These are phyloP conservation scores for Hyperoplus lanceolatus DNA, from an alignment of 2,797 vertebrate genomes.

Conservation along the genomic window DNA sequence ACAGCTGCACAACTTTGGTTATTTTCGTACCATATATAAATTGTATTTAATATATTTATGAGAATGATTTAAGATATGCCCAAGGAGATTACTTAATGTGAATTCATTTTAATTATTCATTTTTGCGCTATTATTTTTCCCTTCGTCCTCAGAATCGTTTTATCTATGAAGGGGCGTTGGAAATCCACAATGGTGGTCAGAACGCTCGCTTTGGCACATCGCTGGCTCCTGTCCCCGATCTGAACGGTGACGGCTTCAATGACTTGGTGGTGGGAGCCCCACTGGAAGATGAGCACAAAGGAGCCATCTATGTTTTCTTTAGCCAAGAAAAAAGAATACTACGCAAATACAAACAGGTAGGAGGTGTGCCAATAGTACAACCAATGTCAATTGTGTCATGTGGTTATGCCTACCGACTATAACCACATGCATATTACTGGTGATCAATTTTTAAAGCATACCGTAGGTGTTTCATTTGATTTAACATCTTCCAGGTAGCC, in stretches of 20 bases:
- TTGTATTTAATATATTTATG: not conserved
- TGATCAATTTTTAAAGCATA: not conserved
- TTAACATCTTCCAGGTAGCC: not conserved
- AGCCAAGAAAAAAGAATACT: constrained; percentile 88
- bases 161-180: constrained; percentile 87
- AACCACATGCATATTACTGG: not conserved
- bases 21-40: not conserved
- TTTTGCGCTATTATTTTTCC: not conserved
- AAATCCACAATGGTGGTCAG: constrained; percentile 91
- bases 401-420: not conserved
- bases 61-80: not conserved
- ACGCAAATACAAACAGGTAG: constrained; percentile 94
- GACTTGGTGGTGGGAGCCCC: constrained; percentile 95
- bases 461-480: not conserved
- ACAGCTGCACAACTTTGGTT: not conserved
- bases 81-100: constrained; percentile 10
- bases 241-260: constrained; percentile 95
- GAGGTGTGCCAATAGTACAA: not conserved
- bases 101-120: not conserved
- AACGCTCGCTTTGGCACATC: constrained; percentile 95
- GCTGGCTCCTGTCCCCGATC: constrained; percentile 91
- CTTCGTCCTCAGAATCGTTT: constrained; percentile 86
- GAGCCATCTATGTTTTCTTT: constrained; percentile 94
- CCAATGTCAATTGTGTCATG: not conserved
- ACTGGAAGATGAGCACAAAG: constrained; percentile 92